Evolutionary conservation across 2,113 vertebrate species (phyloP), one percentile per base, ranked within the genome.

Genomic region (Chionodraco myersi): DNA sequence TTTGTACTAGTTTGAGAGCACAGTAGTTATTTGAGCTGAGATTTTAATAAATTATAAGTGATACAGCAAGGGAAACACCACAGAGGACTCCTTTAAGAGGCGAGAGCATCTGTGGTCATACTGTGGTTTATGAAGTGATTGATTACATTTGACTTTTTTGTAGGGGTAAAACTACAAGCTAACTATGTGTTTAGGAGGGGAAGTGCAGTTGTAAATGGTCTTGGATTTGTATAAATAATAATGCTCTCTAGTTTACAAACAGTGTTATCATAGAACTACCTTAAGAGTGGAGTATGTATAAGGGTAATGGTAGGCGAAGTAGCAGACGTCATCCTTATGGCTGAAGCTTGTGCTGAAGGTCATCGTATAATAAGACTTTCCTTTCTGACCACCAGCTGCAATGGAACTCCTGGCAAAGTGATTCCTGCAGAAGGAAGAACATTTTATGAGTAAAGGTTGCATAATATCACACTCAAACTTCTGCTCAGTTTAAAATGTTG

Each of bases 281-380:
- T 98, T 98, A 62, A 99, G 96, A 71, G 97, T 96, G 48, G 98
- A 98, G 59, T 96, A 99, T 0, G 98, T 99, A 65, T 99, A 99
- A 0, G 98, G 98, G 85, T 97, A 99, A 91, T 99, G 98, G 88
- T 99, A 99, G 83, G 98, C 97, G 87, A 99, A 99, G 91, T 99
- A 99, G 92, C 98, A 99, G 85, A 99, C 97, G 63, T 99, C 98
- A 80, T 98, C 97, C 93, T 97, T 99, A 81, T 99, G 97, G n/a
- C 95, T 95, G 89, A 99, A 99, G 90, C 34, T 95, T 78, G 96
- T 92, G 45, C 96, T 99, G 92, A 99, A 99, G 11, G 97, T 98
- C 94, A 97, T 94, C 5, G 97, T 97, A 67, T 97, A 99, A 64
- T 99, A 99, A 2, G 98, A 99, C 88, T 99, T 99, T 78, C 98